phyloP scores from a whole-genome alignment of 2,113 vertebrate species.

The Coreoperca whiteheadi region DNA sequence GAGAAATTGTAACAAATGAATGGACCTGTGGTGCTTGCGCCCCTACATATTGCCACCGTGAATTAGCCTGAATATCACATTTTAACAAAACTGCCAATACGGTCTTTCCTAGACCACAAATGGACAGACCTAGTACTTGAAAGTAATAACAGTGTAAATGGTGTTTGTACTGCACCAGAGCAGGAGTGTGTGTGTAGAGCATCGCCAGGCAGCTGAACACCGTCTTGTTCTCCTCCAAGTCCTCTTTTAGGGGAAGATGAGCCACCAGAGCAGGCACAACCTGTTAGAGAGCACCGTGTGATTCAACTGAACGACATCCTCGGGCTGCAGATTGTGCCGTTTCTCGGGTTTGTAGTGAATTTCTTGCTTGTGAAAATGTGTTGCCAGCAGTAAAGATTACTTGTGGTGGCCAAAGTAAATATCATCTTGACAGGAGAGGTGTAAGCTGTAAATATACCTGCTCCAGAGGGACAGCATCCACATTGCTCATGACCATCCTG shows the following conservation, averaged over 20 bases:
- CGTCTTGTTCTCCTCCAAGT: conserved; percentile 90
- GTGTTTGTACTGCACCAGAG: conserved; percentile 62
- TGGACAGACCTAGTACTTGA: background rate
- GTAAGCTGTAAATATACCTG: conserved; percentile 80
- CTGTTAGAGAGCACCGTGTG: conserved; percentile 65
- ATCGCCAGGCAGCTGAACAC: conserved; percentile 87
- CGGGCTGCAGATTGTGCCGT: too few relatives aligned
- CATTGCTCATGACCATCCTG: conserved; percentile 87
- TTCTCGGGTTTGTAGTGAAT: background rate
- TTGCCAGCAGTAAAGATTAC: background rate
- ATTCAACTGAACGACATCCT: background rate
- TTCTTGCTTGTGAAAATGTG: background rate
- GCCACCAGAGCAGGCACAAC: conserved; percentile 87
- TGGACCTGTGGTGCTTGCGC: background rate
- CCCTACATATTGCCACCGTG: background rate
- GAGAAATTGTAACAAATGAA: background rate
- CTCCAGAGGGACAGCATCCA: conserved; percentile 83
- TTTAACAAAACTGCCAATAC: background rate
- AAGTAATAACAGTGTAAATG: background rate
- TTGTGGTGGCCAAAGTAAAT: background rate
- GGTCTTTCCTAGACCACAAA: background rate
- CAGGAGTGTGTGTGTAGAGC: conserved; percentile 83
- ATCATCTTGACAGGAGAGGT: background rate
- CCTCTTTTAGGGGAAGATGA: conserved; percentile 88
- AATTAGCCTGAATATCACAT: background rate